These are phyloP conservation scores for Pararge aegeria DNA, from an alignment of 1,140 invertebrate genomes.

Conservation along the genomic window DNA sequence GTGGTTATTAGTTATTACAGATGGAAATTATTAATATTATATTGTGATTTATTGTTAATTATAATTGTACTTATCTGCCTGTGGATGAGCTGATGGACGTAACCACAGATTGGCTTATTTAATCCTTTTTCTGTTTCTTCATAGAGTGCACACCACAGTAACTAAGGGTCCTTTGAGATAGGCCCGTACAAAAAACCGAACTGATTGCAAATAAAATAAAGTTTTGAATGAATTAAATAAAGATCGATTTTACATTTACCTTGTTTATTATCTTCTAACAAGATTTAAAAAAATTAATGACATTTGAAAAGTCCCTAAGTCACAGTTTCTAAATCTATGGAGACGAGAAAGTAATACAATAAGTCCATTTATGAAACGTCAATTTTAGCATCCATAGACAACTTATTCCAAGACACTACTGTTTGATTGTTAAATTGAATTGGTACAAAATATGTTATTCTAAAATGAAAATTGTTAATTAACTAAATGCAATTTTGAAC, in stretches of 20 bases:
- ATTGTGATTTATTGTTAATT: conserved; percentile 18
- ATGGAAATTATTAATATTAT: conserved; percentile 6
- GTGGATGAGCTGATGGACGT: background rate
- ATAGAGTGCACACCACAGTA: background rate
- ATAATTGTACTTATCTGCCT: conserved; percentile 9
- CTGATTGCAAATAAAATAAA: no score
- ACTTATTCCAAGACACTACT: conserved; percentile 22
- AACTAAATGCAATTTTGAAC: conserved; percentile 13
- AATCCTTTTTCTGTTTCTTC: background rate
- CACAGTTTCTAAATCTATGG: no score
- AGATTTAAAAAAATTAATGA: no score
- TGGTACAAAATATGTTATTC: conserved; percentile 25
- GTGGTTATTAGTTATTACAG: conserved; percentile 12
- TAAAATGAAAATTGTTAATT: conserved; percentile 11
- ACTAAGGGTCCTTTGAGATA: no score
- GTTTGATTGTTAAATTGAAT: conserved; percentile 18
- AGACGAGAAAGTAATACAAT: no score
- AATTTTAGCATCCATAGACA: background rate
- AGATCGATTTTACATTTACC: no score
- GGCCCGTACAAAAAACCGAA: no score
- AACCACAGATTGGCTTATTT: no score
- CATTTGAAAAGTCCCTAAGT: no score
- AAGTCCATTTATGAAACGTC: no score
- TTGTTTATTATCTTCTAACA: no score
- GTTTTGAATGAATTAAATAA: no score